Evolutionary conservation across 2,888 invertebrate genomes (phyloP), one percentile per base, ranked within the genome.

Genomic region (Xylophagus ater): DNA sequence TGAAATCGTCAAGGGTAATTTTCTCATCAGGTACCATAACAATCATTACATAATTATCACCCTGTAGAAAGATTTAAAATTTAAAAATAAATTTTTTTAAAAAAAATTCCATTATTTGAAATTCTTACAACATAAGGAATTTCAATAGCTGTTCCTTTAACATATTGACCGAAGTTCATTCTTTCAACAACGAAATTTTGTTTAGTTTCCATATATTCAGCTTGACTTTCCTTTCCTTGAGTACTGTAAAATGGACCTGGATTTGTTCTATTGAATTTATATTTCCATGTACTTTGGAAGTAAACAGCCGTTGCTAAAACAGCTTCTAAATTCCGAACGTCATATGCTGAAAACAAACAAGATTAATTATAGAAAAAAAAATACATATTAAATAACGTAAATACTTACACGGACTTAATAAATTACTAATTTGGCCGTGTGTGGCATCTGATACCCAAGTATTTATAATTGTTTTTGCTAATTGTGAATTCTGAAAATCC

Each of bases 81-180:
- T n/a, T n/a, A n/a, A 21, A 18, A 10, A 32, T 9, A 13, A 20
- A 9, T 5, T 9, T 26, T 9, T 8, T 26, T 12, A 26, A 26
- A 26, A 31, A n/a, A 34, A 21, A 28, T 18, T 3, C n/a, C 14
- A 12, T 13, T 38, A 28, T 28, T 13, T 26, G 9, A 30, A 18
- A 24, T 31, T 59, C 67, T 65, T 63, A 81, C 81, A 55, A 73
- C 69, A 51, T 81, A 83, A 5, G 81, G 81, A 34, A 83, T 54
- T 53, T 78, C 73, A 19, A 81, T 61, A 40, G 76, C 74, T 49
- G 74, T 69, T 30, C 78, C 74, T 43, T 76, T 73, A 5, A 80
- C 59, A 15, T 69, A 68, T 9, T 69, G 66, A 12, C 78, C 53
- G 31, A 69, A 61, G 6, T 68, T 72, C 44, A 75, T 28, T 15